A percentile compares a stretch with the other conserved stretches of the same genome.
These are phyloP conservation scores for Julus scandinavius DNA, from an alignment of 2,888 invertebrate genomes.

Conservation along the genomic window DNA sequence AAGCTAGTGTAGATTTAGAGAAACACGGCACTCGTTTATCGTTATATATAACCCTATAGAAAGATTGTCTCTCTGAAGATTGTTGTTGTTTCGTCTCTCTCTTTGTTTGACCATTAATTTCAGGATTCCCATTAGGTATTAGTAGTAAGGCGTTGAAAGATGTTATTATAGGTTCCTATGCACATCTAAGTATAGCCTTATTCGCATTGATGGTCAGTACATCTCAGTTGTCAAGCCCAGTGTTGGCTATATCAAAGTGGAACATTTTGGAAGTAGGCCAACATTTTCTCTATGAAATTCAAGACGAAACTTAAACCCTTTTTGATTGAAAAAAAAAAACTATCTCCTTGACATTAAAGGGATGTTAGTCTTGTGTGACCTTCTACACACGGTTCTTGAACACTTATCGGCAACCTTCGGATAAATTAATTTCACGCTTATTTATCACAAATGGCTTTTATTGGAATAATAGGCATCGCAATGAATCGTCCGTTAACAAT, in stretches of 20 bases:
- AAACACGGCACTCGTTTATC: too few species aligned
- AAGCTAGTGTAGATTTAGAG: too few species aligned
- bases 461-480: conserved; percentile 2
- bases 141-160: conserved; percentile 11
- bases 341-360: conserved; percentile 37
- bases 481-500: conserved; percentile 29
- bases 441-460: conserved; percentile 34
- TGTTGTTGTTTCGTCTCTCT: background rate
- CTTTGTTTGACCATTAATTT: background rate
- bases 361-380: background rate
- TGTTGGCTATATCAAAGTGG: background rate
- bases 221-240: conserved; percentile 16
- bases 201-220: conserved; percentile 26
- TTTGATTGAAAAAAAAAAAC: background rate
- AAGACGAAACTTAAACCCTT: conserved; percentile 43
- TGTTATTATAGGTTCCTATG: background rate
- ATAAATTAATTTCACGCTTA: conserved; percentile 34
- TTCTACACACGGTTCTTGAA: background rate
- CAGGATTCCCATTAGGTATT: background rate
- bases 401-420: background rate
- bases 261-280: background rate
- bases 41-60: background rate
- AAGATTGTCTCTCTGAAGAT: background rate
- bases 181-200: background rate
- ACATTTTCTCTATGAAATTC: background rate